Conservation (phyloP, 2,797 vertebrate genomes). For the Echeneis naucrates region DNA sequence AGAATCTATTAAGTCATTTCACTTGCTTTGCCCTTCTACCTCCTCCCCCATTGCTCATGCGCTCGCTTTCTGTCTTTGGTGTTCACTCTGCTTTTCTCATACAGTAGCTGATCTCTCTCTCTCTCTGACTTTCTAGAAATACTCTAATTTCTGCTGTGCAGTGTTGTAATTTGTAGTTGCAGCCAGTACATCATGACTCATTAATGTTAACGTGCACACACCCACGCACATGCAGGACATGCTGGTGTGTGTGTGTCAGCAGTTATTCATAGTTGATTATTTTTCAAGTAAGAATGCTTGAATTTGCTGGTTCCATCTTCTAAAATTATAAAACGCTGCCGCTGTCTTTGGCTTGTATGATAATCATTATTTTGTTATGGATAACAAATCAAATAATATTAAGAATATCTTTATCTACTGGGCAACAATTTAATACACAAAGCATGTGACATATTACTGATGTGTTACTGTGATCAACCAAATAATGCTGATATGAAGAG, state of each 20-base stretch:
- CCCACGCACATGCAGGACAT: slow-evolving; percentile 35
- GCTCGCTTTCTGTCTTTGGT: slow-evolving; percentile 7
- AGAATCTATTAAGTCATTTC: slow-evolving; percentile 64
- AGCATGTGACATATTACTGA: no score
- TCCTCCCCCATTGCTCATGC: slow-evolving; percentile 8
- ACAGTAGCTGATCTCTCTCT: slow-evolving; percentile 5
- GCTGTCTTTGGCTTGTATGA: no score
- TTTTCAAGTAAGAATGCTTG: no score
- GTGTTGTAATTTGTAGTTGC: slow-evolving; percentile 38
- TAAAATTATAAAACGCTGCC: no score
- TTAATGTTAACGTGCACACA: slow-evolving; percentile 44
- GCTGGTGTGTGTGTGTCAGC: slow-evolving; percentile 40
- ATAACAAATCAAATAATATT: no score
- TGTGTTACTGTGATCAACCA: no score
- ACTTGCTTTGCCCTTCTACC: slow-evolving; percentile 38
- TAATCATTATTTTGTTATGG: no score
- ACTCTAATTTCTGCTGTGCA: slow-evolving; percentile 30
- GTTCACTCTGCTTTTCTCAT: slow-evolving; percentile 32
- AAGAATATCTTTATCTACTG: no score
- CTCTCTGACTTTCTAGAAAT: slow-evolving; percentile 20
- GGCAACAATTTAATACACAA: no score
- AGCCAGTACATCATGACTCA: slow-evolving; percentile 54
- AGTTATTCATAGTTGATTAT: not conserved
- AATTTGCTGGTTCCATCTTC: no score
- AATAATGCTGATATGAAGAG: not conserved